These are phyloP conservation scores for Muraenolepis orangiensis DNA, from an alignment of 2,797 vertebrate genomes.

Conservation along the genomic window DNA sequence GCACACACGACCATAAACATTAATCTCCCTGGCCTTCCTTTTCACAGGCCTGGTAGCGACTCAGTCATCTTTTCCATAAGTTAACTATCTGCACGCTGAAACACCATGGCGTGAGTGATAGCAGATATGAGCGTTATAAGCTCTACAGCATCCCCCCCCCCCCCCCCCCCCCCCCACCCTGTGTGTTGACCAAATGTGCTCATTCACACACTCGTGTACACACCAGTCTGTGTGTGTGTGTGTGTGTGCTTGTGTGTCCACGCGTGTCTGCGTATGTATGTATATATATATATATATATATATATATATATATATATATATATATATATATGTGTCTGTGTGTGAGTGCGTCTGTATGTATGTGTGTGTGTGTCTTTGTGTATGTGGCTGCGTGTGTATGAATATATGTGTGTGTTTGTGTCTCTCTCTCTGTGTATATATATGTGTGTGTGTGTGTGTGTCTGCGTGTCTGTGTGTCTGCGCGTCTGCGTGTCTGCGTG, in stretches of 20 bases:
- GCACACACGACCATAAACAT: constrained; percentile 22
- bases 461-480: constrained; percentile 18
- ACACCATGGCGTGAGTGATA: constrained; percentile 40
- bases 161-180: too few species aligned
- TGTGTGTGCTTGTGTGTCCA: constrained; percentile 11
- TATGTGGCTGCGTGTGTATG: constrained; percentile 26
- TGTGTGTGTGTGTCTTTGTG: constrained; percentile 5
- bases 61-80: constrained; percentile 33
- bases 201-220: constrained; percentile 20
- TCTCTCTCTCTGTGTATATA: constrained; percentile 30
- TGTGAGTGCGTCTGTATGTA: background rate
- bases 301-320: constrained; percentile 17
- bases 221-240: background rate
- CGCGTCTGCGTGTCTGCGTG: constrained; percentile 1
- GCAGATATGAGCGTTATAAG: constrained; percentile 46
- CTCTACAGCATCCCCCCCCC: constrained; percentile 3
- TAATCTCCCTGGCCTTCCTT: constrained; percentile 29
- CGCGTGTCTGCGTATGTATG: constrained; percentile 9
- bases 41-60: constrained; percentile 31
- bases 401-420: constrained; percentile 9
- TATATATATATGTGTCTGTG: constrained; percentile 12
- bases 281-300: constrained; percentile 27
- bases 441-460: constrained; percentile 31
- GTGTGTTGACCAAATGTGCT: background rate
- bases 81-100: constrained; percentile 39